phyloP scores from a whole-genome alignment of 2,888 invertebrate genomes.

The Amiota minor region DNA sequence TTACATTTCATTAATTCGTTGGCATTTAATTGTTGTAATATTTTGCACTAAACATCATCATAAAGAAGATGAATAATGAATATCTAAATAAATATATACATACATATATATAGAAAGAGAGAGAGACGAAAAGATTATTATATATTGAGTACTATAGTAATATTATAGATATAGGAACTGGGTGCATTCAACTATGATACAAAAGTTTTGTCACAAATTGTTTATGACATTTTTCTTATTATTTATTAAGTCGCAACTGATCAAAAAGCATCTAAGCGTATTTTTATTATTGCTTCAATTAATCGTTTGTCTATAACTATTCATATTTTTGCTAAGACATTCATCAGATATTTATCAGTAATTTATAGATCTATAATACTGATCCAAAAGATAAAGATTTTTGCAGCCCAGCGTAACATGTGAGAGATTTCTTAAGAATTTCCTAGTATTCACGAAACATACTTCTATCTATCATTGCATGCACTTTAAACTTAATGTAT shows the following conservation, averaged over 20 bases:
- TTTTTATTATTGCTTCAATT: constrained; percentile 10
- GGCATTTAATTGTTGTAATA: constrained; percentile 9
- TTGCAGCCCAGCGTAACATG: too few relatives aligned
- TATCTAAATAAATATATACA: not conserved
- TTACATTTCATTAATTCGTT: constrained; percentile 43
- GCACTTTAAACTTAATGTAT: too few relatives aligned
- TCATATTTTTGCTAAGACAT: constrained; percentile 5
- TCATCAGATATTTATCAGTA: not conserved
- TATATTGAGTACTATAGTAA: too few relatives aligned
- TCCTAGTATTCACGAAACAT: too few relatives aligned
- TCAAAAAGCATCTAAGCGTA: constrained; percentile 8
- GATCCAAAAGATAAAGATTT: too few relatives aligned
- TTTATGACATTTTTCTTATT: too few relatives aligned
- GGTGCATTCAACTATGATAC: not conserved
- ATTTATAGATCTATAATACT: too few relatives aligned
- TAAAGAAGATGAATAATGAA: too few relatives aligned
- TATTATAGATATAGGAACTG: not conserved
- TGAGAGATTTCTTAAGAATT: too few relatives aligned
- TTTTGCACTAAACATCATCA: not conserved
- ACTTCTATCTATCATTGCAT: too few relatives aligned
- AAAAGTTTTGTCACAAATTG: not conserved
- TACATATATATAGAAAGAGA: not conserved
- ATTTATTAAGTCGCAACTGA: not conserved
- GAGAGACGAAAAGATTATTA: too few relatives aligned
- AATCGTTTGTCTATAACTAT: constrained; percentile 6